Base-by-base conservation (phyloP, 64 coral and sea anemone genomes). In the Pocillopora damicornis region DNA sequence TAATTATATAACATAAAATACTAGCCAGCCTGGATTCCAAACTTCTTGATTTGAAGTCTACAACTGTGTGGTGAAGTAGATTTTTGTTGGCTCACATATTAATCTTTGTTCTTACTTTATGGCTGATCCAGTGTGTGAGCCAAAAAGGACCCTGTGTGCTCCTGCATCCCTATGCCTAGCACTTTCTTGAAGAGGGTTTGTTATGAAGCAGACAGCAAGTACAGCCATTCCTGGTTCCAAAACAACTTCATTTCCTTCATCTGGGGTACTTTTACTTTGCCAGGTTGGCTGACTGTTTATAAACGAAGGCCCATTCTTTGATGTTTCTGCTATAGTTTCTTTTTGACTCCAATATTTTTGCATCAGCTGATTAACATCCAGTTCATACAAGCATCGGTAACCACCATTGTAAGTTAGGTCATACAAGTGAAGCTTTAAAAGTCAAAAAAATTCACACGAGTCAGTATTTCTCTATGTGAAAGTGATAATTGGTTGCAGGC, bases 321-420 rank as follows among this genome's bases (percentile, higher is more conserved):
- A 30, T 69, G 35, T 26, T 35, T 38, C 60, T n/a, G 11, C 23
- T 5, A 18, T 12, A 13, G 38, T 25, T 57, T 91, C 80, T 15
- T 86, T 76, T 22, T 78, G 79, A 4, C 77, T 71, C 38, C 68
- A 69, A 35, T 84, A 76, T 67, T 81, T 89, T 34, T 81, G 88
- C 37, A 96, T 64, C 25, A 91, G n/a, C 34, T 81, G 66, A 60
- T 58, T 34, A 18, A 94, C 35, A 73, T 91, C 87, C 56, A 94
- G 68, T 65, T 90, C 92, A 90, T 87, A 90, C 15, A 89, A 73
- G 72, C 86, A 98, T 59, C 82, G 92, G 74, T 81, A 98, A 7
- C 90, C 77, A 73, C 84, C 76, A 13, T 88, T 80, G 75, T 64
- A 38, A 64, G 87, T 79, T 2, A 98, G 78, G 74, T 91, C 95